Conservation (phyloP, 2,113 vertebrate species). For the Sceloporus tristichus region DNA sequence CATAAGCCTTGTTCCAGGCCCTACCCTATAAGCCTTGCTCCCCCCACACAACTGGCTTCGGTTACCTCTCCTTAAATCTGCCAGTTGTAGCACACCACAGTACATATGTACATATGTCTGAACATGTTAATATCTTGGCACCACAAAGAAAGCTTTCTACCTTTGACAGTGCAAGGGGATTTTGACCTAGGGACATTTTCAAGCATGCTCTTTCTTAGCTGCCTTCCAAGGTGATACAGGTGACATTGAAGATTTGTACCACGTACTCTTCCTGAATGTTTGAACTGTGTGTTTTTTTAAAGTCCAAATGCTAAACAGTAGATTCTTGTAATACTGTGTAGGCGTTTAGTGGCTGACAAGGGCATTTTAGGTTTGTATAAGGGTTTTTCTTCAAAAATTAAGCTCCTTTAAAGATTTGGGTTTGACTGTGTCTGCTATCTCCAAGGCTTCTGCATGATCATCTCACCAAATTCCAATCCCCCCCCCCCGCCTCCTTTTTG, state of each 20-base stretch:
- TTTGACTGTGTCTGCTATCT: rapidly evolving
- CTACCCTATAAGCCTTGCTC: background rate
- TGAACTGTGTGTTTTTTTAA: background rate
- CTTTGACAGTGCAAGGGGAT: background rate
- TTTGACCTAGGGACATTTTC: background rate
- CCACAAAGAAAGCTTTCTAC: background rate
- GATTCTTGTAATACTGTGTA: rapidly evolving
- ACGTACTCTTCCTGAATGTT: background rate
- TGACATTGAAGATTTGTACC: background rate
- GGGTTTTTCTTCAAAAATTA: background rate
- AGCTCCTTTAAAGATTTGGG: background rate
- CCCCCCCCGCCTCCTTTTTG: rapidly evolving
- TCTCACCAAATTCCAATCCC: rapidly evolving
- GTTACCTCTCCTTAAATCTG: background rate
- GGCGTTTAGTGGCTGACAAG: rapidly evolving
- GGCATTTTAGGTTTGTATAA: background rate
- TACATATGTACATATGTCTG: background rate
- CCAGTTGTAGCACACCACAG: background rate
- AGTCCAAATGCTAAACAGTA: background rate
- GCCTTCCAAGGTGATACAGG: background rate
- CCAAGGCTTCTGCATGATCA: background rate
- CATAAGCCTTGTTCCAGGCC: background rate
- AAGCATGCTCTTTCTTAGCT: background rate
- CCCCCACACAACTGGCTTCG: too few relatives aligned
- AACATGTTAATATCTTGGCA: background rate